phyloP scores from a whole-genome alignment of 35 echinoderm and acorn worm genomes.

The Heliocidaris tuberculata region DNA sequence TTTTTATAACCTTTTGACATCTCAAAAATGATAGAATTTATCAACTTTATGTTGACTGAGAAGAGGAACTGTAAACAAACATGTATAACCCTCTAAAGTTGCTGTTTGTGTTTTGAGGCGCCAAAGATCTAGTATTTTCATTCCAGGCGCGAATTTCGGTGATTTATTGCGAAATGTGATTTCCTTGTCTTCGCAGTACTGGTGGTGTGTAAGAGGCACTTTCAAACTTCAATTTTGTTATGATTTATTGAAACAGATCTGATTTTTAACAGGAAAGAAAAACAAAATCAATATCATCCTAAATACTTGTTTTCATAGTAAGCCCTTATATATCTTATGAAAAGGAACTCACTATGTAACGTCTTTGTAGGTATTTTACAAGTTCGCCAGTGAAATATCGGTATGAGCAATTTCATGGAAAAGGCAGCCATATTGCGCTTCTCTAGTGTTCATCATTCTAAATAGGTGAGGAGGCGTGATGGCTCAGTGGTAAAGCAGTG shows the following conservation, averaged over 20 bases:
- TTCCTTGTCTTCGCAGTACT: not conserved
- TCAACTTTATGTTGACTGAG: not conserved
- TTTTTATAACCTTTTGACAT: slow-evolving; percentile 11
- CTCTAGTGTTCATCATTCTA: too few relatives aligned
- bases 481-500: too few relatives aligned
- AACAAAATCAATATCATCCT: too few relatives aligned
- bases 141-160: not conserved
- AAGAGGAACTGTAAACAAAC: not conserved
- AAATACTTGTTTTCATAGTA: too few relatives aligned
- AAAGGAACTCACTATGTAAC: too few relatives aligned
- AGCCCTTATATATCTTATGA: too few relatives aligned
- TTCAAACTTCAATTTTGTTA: not conserved
- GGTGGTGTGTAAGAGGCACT: not conserved
- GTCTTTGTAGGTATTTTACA: too few relatives aligned
- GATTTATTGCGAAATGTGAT: not conserved
- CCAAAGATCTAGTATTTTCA: not conserved
- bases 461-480: too few relatives aligned
- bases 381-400: too few relatives aligned
- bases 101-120: not conserved
- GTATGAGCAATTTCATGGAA: too few relatives aligned
- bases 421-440: too few relatives aligned
- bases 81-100: not conserved
- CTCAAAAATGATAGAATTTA: not conserved
- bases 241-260: not conserved
- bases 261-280: not conserved